Evolutionary conservation across 2,888 invertebrate genomes (phyloP).

Genomic region (Sepiola atlantica): DNA sequence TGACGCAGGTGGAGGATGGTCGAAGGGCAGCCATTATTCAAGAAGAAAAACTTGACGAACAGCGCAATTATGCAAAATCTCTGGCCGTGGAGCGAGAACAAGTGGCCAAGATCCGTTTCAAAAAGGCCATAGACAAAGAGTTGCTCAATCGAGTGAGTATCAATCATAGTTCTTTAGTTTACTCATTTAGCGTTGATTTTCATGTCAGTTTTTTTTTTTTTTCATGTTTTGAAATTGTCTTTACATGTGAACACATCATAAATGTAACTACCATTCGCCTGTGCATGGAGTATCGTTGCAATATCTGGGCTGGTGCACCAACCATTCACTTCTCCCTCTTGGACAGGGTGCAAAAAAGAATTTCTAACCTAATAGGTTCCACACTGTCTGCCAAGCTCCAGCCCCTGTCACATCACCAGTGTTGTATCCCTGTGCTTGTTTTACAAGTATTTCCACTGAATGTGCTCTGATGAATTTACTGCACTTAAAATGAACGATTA

Average conservation of each 20-base stretch:
- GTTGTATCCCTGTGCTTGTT: no score
- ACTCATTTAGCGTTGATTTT: neutral
- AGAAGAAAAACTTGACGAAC: slow-evolving; percentile 33
- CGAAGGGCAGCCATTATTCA: neutral
- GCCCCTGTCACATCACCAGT: no score
- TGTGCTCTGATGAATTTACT: neutral
- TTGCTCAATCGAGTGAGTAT: neutral
- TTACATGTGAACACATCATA: no score
- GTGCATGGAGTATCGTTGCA: neutral
- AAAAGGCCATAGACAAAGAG: slow-evolving; percentile 33
- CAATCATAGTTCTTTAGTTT: neutral
- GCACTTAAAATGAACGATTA: no score
- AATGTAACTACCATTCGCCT: neutral
- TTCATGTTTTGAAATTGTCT: no score
- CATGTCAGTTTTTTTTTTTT: neutral
- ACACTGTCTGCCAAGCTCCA: neutral
- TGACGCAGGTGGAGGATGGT: slow-evolving; percentile 18
- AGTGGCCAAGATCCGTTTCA: neutral
- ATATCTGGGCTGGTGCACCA: neutral
- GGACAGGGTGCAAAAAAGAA: no score
- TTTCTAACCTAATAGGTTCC: neutral
- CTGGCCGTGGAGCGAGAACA: neutral
- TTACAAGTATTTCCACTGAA: no score
- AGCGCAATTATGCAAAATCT: neutral
- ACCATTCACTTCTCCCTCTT: neutral